Conservation (phyloP, 2,113 vertebrate genomes). For the Alosa alosa region DNA sequence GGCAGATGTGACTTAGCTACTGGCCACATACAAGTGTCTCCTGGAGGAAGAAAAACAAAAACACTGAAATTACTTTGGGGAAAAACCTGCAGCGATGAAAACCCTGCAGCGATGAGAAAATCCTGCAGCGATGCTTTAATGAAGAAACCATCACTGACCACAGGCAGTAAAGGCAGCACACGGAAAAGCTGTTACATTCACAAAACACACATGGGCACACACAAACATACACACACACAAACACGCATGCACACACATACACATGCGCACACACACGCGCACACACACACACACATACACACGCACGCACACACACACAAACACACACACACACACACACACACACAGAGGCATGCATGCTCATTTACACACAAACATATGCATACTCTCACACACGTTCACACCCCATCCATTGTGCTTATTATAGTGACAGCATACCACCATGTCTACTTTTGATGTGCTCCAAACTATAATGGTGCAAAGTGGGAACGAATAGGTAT, state of each 20-base stretch:
- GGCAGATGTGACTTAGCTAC: neutral
- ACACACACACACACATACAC: neutral
- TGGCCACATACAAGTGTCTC: too few species aligned
- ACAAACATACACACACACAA: neutral
- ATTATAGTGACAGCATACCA: neutral
- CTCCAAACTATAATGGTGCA: neutral
- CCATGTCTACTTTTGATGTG: neutral
- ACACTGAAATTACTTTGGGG: neutral
- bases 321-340: neutral
- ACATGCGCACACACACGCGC: neutral
- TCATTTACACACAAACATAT: neutral
- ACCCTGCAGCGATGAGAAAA: neutral
- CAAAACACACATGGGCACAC: neutral
- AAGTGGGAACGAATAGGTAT: neutral
- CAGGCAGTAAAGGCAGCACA: neutral
- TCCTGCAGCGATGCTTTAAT: neutral
- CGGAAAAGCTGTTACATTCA: neutral
- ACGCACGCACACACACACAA: neutral
- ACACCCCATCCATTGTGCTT: neutral
- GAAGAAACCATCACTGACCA: neutral
- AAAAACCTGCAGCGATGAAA: neutral
- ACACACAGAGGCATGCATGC: neutral
- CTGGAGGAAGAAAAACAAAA: neutral
- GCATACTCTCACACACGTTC: neutral
- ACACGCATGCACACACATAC: neutral